Evolutionary conservation across 2,888 invertebrate species (phyloP).

Genomic region (Phrixothrix hirtus): DNA sequence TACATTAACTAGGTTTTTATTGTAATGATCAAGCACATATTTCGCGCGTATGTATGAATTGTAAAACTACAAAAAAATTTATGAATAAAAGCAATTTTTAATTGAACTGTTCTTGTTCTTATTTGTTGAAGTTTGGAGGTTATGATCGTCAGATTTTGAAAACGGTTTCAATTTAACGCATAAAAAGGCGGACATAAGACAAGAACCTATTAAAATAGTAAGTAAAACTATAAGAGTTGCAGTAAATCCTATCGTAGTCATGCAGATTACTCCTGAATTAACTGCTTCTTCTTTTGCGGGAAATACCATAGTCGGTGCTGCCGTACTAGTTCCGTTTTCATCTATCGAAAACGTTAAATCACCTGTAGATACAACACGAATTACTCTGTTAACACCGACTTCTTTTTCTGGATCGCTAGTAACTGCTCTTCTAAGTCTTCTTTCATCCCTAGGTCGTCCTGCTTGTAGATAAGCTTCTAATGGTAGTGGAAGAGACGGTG

Average conservation of each 20-base stretch:
- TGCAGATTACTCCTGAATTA: slow-evolving; percentile 73
- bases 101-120: slow-evolving; percentile 56
- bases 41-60: slow-evolving; percentile 8
- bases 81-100: slow-evolving; percentile 72
- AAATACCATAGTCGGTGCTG: slow-evolving; percentile 69
- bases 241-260: slow-evolving; percentile 93
- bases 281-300: slow-evolving; percentile 65
- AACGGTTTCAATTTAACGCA: slow-evolving; percentile 80
- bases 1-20: too few relatives aligned
- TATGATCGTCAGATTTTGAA: slow-evolving; percentile 42
- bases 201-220: slow-evolving; percentile 81
- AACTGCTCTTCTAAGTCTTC: slow-evolving; percentile 69
- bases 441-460: slow-evolving; percentile 73
- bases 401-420: slow-evolving; percentile 70
- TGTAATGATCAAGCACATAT: slow-evolving; percentile 41
- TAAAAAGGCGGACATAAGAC: slow-evolving; percentile 82
- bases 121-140: slow-evolving; percentile 10
- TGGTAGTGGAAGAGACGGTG: slow-evolving; percentile 64
- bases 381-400: slow-evolving; percentile 86
- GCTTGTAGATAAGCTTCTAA: slow-evolving; percentile 69
- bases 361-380: slow-evolving; percentile 88
- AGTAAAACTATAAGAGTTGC: slow-evolving; percentile 82
- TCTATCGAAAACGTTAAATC: slow-evolving; percentile 85
- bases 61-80: slow-evolving; percentile 19
- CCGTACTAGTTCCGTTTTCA: slow-evolving; percentile 63